These are phyloP conservation scores for Saturnia pavonia DNA, from an alignment of 2,888 invertebrate genomes.

Conservation along the genomic window DNA sequence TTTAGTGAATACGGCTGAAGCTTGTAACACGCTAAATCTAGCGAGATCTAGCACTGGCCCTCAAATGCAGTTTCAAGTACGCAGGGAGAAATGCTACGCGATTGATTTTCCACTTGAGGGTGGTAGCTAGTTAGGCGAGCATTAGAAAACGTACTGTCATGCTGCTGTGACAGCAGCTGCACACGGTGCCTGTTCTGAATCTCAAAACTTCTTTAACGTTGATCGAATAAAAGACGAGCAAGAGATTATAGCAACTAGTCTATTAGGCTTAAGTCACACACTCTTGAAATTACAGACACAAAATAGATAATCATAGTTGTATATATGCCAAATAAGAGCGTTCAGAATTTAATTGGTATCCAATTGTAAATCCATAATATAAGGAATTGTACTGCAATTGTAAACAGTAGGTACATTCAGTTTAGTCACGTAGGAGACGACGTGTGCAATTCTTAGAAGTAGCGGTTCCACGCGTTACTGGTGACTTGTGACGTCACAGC, in stretches of 20 bases:
- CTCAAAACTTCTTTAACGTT: too few relatives aligned
- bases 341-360: too few relatives aligned
- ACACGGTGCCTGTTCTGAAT: too few relatives aligned
- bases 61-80: background rate
- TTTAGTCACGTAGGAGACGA: background rate
- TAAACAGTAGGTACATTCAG: background rate
- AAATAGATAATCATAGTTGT: too few relatives aligned
- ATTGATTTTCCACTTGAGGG: background rate
- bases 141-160: background rate
- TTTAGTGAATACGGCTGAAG: too few relatives aligned
- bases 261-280: too few relatives aligned
- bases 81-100: background rate
- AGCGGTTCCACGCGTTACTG: background rate
- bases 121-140: background rate
- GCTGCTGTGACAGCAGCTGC: background rate
- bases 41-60: background rate
- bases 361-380: too few relatives aligned
- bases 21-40: too few relatives aligned
- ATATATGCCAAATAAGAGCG: too few relatives aligned
- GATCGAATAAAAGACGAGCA: too few relatives aligned
- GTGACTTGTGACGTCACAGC: conserved; percentile 4
- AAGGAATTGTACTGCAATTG: background rate
- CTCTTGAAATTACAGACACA: too few relatives aligned
- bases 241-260: too few relatives aligned
- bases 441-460: background rate